Base-by-base conservation (phyloP, 2,113 vertebrate species). In the Nibea coibor region DNA sequence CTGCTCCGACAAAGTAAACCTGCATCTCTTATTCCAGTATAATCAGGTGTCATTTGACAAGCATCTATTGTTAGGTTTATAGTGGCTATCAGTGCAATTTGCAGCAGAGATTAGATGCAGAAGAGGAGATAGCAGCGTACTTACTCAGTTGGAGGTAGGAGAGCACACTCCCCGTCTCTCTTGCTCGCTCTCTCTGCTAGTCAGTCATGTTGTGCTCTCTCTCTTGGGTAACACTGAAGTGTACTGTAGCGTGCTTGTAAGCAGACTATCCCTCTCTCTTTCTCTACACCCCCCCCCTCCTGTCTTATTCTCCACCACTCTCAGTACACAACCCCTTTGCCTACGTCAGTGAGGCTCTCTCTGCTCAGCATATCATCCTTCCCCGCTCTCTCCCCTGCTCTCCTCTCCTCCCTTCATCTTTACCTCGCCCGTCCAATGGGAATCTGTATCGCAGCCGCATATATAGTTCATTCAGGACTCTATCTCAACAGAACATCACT, bases 61-160 rank as follows among this genome's bases (percentile, higher is more conserved):
- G 10, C 67, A 75, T 67, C 68, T 51, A 5, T 28, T 39, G 17
- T 72, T 7, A 54, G 28, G 10, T 45, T 77, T 28, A 43, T 4
- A 15, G 19, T 22, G 20, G 47, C n/a, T 28, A 7, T 39, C 72
- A 62, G 28, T 53, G 67, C 64, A 42, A 57, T 75, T 70, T 81
- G 42, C 78, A 83, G 73, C 20, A 61, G 66, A 74, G 72, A 76
- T 66, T 2, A 80, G 85, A 88, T 78, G 74, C 77, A 65, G 61
- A 78, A 57, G 79, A 76, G 72, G 79, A 76, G 74, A 85, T 51
- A 65, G 43, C 81, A 70, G 83, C 12, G 51, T 94, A 95, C 95
- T 95, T 83, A 95, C 95, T 94, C 93, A 81, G 90, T 92, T 89
- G 90, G 93, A 94, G 91, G 93, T 92, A 83, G 92, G 92, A 93